Evolutionary conservation across 2,113 vertebrate species (phyloP).

Genomic region (Bufo bufo): DNA sequence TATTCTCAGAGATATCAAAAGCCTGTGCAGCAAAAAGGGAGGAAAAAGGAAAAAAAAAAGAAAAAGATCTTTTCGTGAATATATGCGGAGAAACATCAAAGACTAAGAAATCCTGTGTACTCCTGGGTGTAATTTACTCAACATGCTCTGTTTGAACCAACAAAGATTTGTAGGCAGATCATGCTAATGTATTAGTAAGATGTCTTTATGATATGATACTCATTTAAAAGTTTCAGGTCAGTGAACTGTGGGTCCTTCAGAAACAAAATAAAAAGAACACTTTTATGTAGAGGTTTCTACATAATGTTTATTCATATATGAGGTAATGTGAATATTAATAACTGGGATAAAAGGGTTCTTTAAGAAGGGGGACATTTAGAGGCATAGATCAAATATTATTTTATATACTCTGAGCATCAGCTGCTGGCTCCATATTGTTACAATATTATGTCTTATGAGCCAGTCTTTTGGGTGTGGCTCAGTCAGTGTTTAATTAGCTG

Average conservation of each 20-base stretch:
- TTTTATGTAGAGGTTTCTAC: not conserved
- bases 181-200: slow-evolving; percentile 19
- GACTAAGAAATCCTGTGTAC: slow-evolving; percentile 26
- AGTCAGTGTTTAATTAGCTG: too few species aligned
- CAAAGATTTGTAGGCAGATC: slow-evolving; percentile 42
- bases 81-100: slow-evolving; percentile 38
- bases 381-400: too few species aligned
- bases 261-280: not conserved
- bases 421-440: too few species aligned
- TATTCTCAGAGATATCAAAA: slow-evolving; percentile 28
- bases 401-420: too few species aligned
- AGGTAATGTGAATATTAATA: not conserved
- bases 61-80: slow-evolving; percentile 22
- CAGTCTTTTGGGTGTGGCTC: too few species aligned
- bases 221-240: slow-evolving; percentile 35
- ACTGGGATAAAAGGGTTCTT: not conserved
- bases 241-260: not conserved
- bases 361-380: too few species aligned
- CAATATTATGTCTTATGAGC: too few species aligned
- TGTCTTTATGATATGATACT: slow-evolving; percentile 34
- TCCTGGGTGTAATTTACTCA: slow-evolving; percentile 47
- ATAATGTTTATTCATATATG: slow-evolving; percentile 30
- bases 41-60: not conserved
- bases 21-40: not conserved
- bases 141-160: slow-evolving; percentile 46